Base-by-base conservation (phyloP, 2,888 invertebrate genomes). In the Mellilla xanthometata region DNA sequence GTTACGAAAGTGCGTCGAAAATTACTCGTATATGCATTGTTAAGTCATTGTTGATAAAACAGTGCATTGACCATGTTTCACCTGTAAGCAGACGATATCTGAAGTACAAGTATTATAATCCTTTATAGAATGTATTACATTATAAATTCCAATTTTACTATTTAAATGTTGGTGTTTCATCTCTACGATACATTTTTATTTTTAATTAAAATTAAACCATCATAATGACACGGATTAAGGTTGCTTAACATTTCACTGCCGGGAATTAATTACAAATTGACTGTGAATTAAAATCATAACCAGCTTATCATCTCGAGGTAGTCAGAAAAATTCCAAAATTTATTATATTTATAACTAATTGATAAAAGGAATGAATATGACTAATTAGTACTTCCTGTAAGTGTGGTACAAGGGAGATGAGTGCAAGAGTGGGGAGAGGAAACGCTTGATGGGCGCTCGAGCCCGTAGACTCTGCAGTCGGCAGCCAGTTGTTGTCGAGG, bases 401-500 rank as follows among this genome's bases (percentile, higher is more conserved):
- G 40, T 77, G 69, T 64, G 76, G 75, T 54, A 84, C 54, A 60
- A 78, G 57, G 52, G 71, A 53, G 12, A 80, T 56, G 5, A 72
- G 49, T n/a, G 68, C 61, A 2, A 81, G 67, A 49, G 66, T 68
- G 52, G 74, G 70, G 49, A 79, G 55, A 23, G 81, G 68, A 12
- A 71, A 58, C 4, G 72, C 61, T 62, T 72, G 76, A 47, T 75
- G 63, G 24, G 58, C 62, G 31, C 62, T 68, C 23, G 77, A 72
- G n/a, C 77, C 81, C 1, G 77, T 72, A 0, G 88, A 88, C 47
- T 86, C 87, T 3, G 77, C 86, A 65, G 90, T 89, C 3, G 90
- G 88, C 12, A 89, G 68, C 88, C 88, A 90, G 65, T 87, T 81
- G 76, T 89, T 90, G 75, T 90, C 90, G 23, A 90, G 80, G 12